A percentile compares a stretch with the other conserved stretches of the same genome.
These are phyloP conservation scores for Linnaemya vulpina DNA, from an alignment of 2,888 invertebrate species.

Conservation along the genomic window DNA sequence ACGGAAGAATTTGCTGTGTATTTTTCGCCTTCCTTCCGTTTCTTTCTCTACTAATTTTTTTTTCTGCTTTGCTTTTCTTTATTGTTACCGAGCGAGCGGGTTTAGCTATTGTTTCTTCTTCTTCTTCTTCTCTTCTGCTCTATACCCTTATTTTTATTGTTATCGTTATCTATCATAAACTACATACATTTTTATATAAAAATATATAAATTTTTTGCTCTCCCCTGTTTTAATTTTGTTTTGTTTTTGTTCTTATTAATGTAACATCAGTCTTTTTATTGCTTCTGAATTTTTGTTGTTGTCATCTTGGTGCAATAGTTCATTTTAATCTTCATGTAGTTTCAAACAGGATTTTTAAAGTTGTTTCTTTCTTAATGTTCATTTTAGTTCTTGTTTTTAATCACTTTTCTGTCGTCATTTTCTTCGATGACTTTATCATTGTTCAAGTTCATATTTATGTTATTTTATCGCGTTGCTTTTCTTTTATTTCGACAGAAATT, in stretches of 20 bases:
- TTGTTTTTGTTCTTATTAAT: slow-evolving; percentile 68
- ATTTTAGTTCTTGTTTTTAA: slow-evolving; percentile 61
- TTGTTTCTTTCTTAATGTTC: slow-evolving; percentile 54
- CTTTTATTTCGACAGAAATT: not conserved
- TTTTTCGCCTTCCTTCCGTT: slow-evolving; percentile 61
- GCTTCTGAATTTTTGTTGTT: slow-evolving; percentile 53
- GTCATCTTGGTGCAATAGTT: slow-evolving; percentile 65
- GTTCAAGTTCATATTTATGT: slow-evolving; percentile 60
- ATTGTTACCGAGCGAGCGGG: slow-evolving; percentile 39
- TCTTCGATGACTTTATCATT: slow-evolving; percentile 64
- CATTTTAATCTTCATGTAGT: slow-evolving; percentile 62
- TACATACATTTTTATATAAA: slow-evolving; percentile 72
- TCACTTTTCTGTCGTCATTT: slow-evolving; percentile 65
- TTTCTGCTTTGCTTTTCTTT: slow-evolving; percentile 75
- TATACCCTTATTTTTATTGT: slow-evolving; percentile 60
- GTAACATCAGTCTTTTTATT: slow-evolving; percentile 49
- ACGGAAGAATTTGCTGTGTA: slow-evolving; percentile 71
- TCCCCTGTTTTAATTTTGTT: slow-evolving; percentile 72
- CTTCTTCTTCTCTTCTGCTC: slow-evolving; percentile 74
- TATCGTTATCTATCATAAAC: slow-evolving; percentile 62
- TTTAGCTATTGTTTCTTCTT: slow-evolving; percentile 72
- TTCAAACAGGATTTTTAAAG: slow-evolving; percentile 55
- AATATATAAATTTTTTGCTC: slow-evolving; percentile 62
- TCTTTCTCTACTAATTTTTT: slow-evolving; percentile 75
- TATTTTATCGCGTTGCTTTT: not conserved